Percentiles rank a stretch among this genome's conserved stretches.
phyloP scores from a whole-genome alignment of 2,888 invertebrate species.

The Torymus aiolomorphi region DNA sequence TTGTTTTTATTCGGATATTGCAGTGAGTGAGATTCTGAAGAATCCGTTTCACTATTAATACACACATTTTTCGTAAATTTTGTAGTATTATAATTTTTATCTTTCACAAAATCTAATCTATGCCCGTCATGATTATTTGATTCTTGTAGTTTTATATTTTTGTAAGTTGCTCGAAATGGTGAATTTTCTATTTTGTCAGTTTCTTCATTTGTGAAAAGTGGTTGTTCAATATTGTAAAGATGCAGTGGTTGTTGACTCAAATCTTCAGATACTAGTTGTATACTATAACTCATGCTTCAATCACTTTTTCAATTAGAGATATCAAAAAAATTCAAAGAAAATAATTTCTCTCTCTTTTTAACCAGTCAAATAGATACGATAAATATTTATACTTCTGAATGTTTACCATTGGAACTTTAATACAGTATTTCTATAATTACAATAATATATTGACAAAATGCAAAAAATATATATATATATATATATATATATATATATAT shows the following conservation, averaged over 20 bases:
- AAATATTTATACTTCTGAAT: too few relatives aligned
- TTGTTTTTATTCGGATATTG: neutral
- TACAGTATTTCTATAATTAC: too few relatives aligned
- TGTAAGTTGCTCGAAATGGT: neutral
- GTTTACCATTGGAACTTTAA: too few relatives aligned
- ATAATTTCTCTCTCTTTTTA: neutral
- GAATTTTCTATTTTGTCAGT: neutral
- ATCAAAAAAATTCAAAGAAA: neutral
- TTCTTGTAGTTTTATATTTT: conserved; percentile 32
- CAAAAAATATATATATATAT: neutral
- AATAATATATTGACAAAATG: too few relatives aligned
- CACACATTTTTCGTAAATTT: neutral
- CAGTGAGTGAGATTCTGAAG: neutral
- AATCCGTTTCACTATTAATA: neutral
- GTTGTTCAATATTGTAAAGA: conserved; percentile 62
- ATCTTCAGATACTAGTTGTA: conserved; percentile 67
- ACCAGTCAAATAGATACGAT: too few relatives aligned
- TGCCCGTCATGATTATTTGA: conserved; percentile 47
- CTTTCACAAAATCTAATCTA: neutral
- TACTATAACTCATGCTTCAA: conserved; percentile 70
- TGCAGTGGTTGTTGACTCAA: conserved; percentile 65
- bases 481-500: too few relatives aligned
- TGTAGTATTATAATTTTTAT: conserved; percentile 10
- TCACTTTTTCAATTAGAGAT: neutral
- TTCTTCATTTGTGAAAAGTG: neutral